A percentile compares a stretch with the other conserved stretches of the same genome.
Evolutionary conservation across 2,888 invertebrate genomes (phyloP).

Genomic region (Anticlea derivata): DNA sequence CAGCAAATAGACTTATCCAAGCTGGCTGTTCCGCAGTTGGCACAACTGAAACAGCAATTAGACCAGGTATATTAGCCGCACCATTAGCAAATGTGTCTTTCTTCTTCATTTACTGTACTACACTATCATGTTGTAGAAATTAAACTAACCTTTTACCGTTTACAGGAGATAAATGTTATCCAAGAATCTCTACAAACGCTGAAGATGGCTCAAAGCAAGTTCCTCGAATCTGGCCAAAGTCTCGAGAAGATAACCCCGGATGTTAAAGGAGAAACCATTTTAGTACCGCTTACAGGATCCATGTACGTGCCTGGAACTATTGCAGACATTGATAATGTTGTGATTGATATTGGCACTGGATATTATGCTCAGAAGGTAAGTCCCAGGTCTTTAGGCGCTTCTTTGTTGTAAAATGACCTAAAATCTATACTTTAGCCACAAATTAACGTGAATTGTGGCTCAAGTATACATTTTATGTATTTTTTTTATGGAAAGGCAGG

Average conservation of each 20-base stretch:
- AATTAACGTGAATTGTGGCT: no score
- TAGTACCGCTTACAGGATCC: slow-evolving; percentile 97
- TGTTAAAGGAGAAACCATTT: slow-evolving; percentile 91
- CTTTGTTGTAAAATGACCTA: no score
- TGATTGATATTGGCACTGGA: slow-evolving; percentile 98
- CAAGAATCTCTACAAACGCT: slow-evolving; percentile 95
- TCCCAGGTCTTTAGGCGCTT: slow-evolving; percentile 6
- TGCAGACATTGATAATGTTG: slow-evolving; percentile 92
- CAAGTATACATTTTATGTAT: no score
- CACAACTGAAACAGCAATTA: slow-evolving; percentile 92
- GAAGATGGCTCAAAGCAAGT: slow-evolving; percentile 95
- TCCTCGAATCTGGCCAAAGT: slow-evolving; percentile 93
- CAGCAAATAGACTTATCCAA: slow-evolving; percentile 92
- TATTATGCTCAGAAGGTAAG: slow-evolving; percentile 97
- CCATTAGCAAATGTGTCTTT: no score
- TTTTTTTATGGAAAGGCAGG: no score
- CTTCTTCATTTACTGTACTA: no score
- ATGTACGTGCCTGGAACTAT: slow-evolving; percentile 98
- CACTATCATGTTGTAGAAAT: no score
- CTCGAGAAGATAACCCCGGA: slow-evolving; percentile 91
- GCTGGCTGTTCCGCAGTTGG: slow-evolving; percentile 91
- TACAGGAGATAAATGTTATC: slow-evolving; percentile 92
- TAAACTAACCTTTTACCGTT: no score
- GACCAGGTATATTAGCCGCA: slow-evolving; percentile 86
- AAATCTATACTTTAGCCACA: no score